Conservation (phyloP, 2,888 invertebrate species). For the Amphimallon solstitiale region DNA sequence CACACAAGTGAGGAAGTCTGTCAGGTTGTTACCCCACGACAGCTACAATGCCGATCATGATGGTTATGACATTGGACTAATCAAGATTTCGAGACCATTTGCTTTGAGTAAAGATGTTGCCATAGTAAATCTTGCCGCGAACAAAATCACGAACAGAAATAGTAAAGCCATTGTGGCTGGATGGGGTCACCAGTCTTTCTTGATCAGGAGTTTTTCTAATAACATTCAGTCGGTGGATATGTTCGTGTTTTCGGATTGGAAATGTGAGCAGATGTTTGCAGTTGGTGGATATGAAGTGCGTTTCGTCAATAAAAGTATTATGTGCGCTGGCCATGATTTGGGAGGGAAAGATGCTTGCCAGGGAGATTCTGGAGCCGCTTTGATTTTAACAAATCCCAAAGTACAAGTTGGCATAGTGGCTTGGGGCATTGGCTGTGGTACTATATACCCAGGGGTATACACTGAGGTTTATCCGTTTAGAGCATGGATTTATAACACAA, state of each 20-base stretch:
- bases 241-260: background rate
- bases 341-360: background rate
- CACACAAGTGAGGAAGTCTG: background rate
- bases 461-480: background rate
- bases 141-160: background rate
- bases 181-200: background rate
- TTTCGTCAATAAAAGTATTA: background rate
- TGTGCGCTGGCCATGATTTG: background rate
- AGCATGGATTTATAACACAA: background rate
- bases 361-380: constrained; percentile 10
- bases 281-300: background rate
- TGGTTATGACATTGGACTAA: background rate
- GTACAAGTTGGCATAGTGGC: constrained; percentile 5
- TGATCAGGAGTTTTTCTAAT: background rate
- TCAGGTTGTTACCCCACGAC: background rate
- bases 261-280: background rate
- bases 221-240: background rate
- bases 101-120: background rate
- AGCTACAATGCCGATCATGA: background rate
- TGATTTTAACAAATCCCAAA: background rate
- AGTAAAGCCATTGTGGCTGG: constrained; percentile 1
- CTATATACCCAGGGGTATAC: background rate
- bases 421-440: constrained; percentile 11
- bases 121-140: background rate
- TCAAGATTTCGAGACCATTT: background rate